Conservation (phyloP, 1,140 invertebrate species). For the Agraylea sexmaculata region DNA sequence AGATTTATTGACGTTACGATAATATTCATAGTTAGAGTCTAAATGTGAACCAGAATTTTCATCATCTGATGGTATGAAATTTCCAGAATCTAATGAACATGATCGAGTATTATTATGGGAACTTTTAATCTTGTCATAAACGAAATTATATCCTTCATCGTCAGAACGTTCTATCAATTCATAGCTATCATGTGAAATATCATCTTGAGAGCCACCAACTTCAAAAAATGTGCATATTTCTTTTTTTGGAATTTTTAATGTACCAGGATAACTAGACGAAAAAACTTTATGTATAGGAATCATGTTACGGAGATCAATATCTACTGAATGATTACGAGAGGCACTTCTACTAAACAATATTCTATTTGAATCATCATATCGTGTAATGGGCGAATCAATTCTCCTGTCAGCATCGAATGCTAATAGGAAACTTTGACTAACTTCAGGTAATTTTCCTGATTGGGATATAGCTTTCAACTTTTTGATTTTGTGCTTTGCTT, state of each 20-base stretch:
- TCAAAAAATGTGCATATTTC: conserved; percentile 44
- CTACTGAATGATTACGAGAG: conserved; percentile 46
- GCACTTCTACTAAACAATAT: conserved; percentile 31
- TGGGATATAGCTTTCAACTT: conserved; percentile 25
- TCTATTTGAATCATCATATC: conserved; percentile 58
- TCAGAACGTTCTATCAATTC: conserved; percentile 68
- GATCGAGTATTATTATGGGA: conserved; percentile 41
- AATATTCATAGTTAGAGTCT: conserved; percentile 31
- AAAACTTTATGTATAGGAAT: conserved; percentile 49
- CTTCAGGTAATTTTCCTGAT: conserved; percentile 12
- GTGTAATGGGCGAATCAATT: conserved; percentile 61
- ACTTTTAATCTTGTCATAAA: conserved; percentile 26
- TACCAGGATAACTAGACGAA: conserved; percentile 74
- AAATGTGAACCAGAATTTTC: conserved; percentile 43
- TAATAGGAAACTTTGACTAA: conserved; percentile 21
- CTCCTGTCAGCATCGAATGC: conserved; percentile 25
- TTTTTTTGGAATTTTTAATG: conserved; percentile 50
- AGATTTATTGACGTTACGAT: conserved; percentile 24
- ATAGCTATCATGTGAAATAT: conserved; percentile 80
- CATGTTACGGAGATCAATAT: conserved; percentile 45
- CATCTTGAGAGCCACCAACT: conserved; percentile 65
- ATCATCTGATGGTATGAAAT: conserved; percentile 53
- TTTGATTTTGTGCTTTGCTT: conserved; percentile 41
- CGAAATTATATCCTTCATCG: conserved; percentile 43
- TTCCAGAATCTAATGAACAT: conserved; percentile 56